Evolutionary conservation across 2,113 vertebrate genomes (phyloP).

Genomic region (Tympanuchus pallidicinctus): DNA sequence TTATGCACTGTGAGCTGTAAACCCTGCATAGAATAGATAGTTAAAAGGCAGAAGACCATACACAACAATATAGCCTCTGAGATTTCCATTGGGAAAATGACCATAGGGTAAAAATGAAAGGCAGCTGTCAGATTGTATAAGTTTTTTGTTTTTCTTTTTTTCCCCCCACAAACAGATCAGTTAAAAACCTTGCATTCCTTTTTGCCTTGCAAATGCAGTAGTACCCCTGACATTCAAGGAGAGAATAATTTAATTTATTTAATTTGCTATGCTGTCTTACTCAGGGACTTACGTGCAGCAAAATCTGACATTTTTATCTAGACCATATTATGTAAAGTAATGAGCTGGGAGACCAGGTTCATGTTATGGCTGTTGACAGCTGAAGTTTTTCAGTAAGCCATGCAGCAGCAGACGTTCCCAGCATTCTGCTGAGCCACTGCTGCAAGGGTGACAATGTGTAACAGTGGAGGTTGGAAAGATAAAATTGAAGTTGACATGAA

Average conservation of each 20-base stretch:
- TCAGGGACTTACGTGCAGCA: background rate
- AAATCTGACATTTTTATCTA: slow-evolving; percentile 19
- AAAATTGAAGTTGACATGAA: background rate
- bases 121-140: background rate
- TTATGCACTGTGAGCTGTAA: background rate
- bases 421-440: background rate
- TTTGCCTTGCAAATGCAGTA: background rate
- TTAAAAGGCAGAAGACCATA: background rate
- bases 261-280: slow-evolving; percentile 9
- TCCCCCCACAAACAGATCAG: background rate
- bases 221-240: background rate
- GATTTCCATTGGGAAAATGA: background rate
- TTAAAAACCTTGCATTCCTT: background rate
- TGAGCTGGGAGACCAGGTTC: background rate
- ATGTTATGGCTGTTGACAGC: background rate
- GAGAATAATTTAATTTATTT: slow-evolving; percentile 19
- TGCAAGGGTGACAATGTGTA: background rate
- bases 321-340: background rate
- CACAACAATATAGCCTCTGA: background rate
- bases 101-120: background rate
- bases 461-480: background rate
- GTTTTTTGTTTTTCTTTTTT: background rate
- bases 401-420: background rate
- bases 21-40: background rate
- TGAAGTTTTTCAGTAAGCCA: background rate